These are phyloP conservation scores for Channa striata DNA, from an alignment of 2,797 vertebrate species.

Conservation along the genomic window DNA sequence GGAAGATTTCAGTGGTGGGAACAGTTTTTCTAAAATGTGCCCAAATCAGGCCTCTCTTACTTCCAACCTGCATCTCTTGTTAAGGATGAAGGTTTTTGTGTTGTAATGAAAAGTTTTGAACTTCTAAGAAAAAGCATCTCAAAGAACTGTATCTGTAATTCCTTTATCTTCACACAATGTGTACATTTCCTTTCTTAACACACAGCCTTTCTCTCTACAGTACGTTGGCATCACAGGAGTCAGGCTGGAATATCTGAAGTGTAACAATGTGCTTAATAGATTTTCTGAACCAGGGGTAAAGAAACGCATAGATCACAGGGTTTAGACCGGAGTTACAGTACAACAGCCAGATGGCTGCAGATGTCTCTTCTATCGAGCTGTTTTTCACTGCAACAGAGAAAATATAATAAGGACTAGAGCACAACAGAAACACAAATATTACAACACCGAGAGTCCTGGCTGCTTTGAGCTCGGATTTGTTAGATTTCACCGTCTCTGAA, in stretches of 20 bases:
- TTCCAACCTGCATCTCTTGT: too few relatives aligned
- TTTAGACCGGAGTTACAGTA: conserved; percentile 68
- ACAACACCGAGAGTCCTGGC: conserved; percentile 68
- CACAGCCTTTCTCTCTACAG: neutral
- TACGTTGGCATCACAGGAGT: conserved; percentile 7
- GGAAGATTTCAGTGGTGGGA: too few relatives aligned
- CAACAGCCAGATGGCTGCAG: conserved; percentile 51
- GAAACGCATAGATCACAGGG: conserved; percentile 4
- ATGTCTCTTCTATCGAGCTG: neutral
- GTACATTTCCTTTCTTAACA: too few relatives aligned
- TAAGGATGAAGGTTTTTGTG: too few relatives aligned
- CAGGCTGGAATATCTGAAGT: conserved; percentile 31
- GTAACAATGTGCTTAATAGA: conserved; percentile 32
- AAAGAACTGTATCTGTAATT: too few relatives aligned
- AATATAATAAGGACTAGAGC: conserved; percentile 67
- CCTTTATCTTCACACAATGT: too few relatives aligned
- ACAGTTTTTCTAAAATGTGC: too few relatives aligned
- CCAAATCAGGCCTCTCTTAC: too few relatives aligned
- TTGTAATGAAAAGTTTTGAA: too few relatives aligned
- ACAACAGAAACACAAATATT: conserved; percentile 61
- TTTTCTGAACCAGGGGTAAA: conserved; percentile 45
- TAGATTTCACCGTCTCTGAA: neutral
- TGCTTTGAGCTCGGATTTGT: conserved; percentile 67
- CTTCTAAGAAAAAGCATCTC: too few relatives aligned
- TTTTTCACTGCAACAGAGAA: conserved; percentile 27